Base-by-base conservation (phyloP, 2,888 invertebrate species). In the Tachina lurida region DNA sequence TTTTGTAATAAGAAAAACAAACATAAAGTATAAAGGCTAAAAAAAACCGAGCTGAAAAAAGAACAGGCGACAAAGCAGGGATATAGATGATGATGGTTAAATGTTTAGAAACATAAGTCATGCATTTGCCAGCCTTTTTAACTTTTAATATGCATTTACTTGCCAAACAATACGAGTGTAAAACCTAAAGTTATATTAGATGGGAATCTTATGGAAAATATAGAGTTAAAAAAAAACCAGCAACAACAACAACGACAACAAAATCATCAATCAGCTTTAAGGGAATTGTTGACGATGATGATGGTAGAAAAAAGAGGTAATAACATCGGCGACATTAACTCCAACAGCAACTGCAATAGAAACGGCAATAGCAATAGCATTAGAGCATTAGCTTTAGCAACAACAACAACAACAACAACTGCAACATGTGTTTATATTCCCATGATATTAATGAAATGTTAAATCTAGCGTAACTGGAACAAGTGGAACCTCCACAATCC, bases 391-490 rank as follows among this genome's bases (percentile, higher is more conserved):
- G 31, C 31, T 31, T 31, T 31, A 31, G 31, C 31, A n/a, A n/a
- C 62, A 71, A 52, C n/a, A 31, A 31, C 31, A 31, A 45, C 17
- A 65, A 62, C n/a, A 39, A 45, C 52, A 78, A 62, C n/a, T 22
- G 60, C 47, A 75, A 79, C 84, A 86, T 86, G 76, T 86, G 86
- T 65, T 67, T 19, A 49, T 79, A 86, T 86, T 86, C 86, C 86
- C 86, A 86, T 79, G 79, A 73, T 86, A 86, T 71, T 86, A 86
- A 83, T 83, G 86, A 86, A 79, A 86, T 83, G 83, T 75, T 86
- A 86, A 86, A 87, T 87, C 84, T 87, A 87, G 87, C 87, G 87
- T 87, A 88, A 87, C 88, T 87, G 88, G 87, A 87, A 88, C 87
- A 87, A 87, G 87, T 84, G 84, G 81, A 81, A 67, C 79, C 80